A percentile compares a stretch with the other conserved stretches of the same genome.
Evolutionary conservation across 1,140 invertebrate genomes (phyloP).

Genomic region (Brachionus plicatilis): DNA sequence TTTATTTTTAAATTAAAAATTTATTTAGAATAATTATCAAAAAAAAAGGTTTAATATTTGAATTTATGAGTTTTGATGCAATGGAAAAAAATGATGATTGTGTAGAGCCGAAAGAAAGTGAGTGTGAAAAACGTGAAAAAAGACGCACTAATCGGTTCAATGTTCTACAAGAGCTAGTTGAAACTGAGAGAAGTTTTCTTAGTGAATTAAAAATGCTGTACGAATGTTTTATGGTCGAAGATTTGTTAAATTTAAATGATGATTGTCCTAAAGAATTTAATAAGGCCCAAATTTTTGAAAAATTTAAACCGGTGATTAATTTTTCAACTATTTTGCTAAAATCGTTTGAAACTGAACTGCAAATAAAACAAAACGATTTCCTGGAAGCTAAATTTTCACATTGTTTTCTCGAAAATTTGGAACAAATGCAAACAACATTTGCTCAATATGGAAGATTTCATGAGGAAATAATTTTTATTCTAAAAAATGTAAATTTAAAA

Average conservation of each 20-base stretch:
- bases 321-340: neutral
- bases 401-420: neutral
- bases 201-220: neutral
- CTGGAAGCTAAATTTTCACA: neutral
- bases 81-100: neutral
- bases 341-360: neutral
- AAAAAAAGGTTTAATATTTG: neutral
- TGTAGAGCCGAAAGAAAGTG: neutral
- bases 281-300: neutral
- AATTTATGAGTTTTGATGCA: neutral
- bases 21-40: neutral
- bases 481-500: slow-evolving; percentile 1
- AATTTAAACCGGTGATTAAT: neutral
- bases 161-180: neutral
- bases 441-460: neutral
- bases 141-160: neutral
- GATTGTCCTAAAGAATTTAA: neutral
- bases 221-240: slow-evolving; percentile 6
- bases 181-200: neutral
- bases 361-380: neutral
- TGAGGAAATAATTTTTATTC: neutral
- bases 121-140: neutral
- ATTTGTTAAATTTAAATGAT: neutral
- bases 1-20: neutral
- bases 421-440: neutral